phyloP scores from a whole-genome alignment of 1,140 invertebrate species.

The Pollicipes pollicipes region DNA sequence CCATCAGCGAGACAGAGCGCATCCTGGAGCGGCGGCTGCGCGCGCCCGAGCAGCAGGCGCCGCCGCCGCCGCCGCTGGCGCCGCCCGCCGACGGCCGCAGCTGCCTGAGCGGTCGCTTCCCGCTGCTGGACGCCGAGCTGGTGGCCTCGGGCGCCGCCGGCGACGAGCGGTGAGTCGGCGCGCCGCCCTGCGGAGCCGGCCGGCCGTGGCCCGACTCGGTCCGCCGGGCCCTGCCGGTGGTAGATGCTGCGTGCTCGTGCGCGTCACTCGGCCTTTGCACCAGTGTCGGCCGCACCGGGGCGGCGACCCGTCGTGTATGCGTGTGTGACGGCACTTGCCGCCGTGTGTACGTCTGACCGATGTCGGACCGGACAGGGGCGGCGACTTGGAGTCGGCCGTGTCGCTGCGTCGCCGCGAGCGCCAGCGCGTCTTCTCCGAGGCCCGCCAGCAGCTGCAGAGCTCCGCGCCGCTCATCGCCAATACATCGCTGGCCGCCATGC shows the following conservation, averaged over 20 bases:
- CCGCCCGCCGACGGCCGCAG: conserved; percentile 18
- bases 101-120: conserved; percentile 38
- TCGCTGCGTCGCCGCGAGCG: not conserved
- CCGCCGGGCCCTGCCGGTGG: too few relatives aligned
- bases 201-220: too few relatives aligned
- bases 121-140: conserved; percentile 42
- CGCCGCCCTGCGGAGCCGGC: too few relatives aligned
- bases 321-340: too few relatives aligned
- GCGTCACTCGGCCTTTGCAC: too few relatives aligned
- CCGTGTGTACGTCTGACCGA: too few relatives aligned
- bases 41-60: conserved; percentile 58
- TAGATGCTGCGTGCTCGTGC: too few relatives aligned
- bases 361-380: too few relatives aligned
- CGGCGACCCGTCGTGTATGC: too few relatives aligned
- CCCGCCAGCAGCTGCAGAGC: not conserved
- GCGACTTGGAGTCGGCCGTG: not conserved
- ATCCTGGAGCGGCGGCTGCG: conserved; percentile 49
- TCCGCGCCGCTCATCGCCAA: conserved; percentile 11
- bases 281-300: too few relatives aligned
- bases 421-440: not conserved
- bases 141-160: not conserved
- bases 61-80: conserved; percentile 44
- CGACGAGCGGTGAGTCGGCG: not conserved
- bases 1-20: conserved; percentile 47
- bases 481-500: conserved; percentile 51